Conservation (phyloP, 2,888 invertebrate genomes). For the Pasiphila rectangulata region DNA sequence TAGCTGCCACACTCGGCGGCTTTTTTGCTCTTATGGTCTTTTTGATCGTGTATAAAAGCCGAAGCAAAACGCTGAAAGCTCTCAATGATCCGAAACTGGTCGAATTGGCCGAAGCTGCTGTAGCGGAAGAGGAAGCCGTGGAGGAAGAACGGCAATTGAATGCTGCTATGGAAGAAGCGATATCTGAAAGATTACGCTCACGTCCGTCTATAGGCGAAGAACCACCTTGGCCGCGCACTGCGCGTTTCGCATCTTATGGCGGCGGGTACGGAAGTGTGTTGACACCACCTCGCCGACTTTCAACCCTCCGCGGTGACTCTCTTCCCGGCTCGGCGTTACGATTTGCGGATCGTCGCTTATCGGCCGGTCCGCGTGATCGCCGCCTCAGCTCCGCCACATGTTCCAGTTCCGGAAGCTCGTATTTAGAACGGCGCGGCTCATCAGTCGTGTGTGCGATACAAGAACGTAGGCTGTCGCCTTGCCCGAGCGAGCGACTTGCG, state of each 20-base stretch:
- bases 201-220: conserved; percentile 85
- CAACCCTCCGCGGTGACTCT: conserved; percentile 80
- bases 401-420: conserved; percentile 91
- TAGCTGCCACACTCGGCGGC: conserved; percentile 94
- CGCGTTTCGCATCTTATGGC: conserved; percentile 73
- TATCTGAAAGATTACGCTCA: conserved; percentile 72
- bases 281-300: conserved; percentile 84
- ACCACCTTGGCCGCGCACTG: conserved; percentile 74
- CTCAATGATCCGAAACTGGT: conserved; percentile 90
- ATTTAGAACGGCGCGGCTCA: conserved; percentile 89
- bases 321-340: conserved; percentile 81
- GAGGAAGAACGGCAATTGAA: conserved; percentile 88
- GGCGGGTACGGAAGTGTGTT: conserved; percentile 87
- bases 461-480: conserved; percentile 91
- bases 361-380: conserved; percentile 75
- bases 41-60: conserved; percentile 94
- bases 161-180: conserved; percentile 85
- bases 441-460: conserved; percentile 88
- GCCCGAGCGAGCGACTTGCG: conserved; percentile 83
- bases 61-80: conserved; percentile 87
- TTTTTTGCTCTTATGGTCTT: conserved; percentile 96
- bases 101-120: conserved; percentile 88
- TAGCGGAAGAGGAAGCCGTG: conserved; percentile 83
- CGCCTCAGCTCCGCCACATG: conserved; percentile 91
- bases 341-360: conserved; percentile 74